These are phyloP conservation scores for Indri indri DNA, from an alignment of 2,113 vertebrate species.

Conservation along the genomic window DNA sequence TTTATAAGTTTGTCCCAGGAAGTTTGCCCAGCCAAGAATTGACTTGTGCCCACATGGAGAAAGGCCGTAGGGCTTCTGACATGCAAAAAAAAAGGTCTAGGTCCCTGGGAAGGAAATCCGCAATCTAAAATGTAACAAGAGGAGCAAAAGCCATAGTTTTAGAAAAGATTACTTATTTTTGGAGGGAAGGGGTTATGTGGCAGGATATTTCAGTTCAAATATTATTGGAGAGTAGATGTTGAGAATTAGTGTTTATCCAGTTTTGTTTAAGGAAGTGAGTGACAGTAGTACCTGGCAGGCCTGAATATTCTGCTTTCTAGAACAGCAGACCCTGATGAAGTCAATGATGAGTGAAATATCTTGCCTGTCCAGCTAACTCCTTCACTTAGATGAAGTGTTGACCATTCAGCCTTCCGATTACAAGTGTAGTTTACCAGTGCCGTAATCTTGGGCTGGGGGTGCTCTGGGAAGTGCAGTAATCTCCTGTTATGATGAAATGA, in stretches of 20 bases:
- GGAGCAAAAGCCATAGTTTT: background rate
- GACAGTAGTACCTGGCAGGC: background rate
- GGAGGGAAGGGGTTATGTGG: background rate
- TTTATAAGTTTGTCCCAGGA: background rate
- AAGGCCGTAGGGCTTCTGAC: background rate
- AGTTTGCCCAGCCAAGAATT: background rate
- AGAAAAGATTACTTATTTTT: background rate
- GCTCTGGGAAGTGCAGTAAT: background rate
- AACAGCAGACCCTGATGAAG: background rate
- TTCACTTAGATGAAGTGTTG: background rate
- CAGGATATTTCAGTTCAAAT: background rate
- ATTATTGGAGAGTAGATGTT: background rate
- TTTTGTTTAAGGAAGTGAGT: background rate
- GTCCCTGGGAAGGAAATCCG: background rate
- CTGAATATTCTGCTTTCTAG: background rate
- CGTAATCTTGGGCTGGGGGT: too few species aligned
- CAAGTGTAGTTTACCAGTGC: background rate
- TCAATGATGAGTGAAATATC: background rate
- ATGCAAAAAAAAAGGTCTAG: background rate
- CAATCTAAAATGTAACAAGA: background rate
- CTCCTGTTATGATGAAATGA: background rate
- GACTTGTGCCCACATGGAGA: background rate
- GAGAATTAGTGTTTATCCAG: background rate
- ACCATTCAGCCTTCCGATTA: background rate
- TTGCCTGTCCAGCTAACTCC: background rate